Conservation (phyloP, 2,797 vertebrate genomes). For the Acanthornis magna region DNA sequence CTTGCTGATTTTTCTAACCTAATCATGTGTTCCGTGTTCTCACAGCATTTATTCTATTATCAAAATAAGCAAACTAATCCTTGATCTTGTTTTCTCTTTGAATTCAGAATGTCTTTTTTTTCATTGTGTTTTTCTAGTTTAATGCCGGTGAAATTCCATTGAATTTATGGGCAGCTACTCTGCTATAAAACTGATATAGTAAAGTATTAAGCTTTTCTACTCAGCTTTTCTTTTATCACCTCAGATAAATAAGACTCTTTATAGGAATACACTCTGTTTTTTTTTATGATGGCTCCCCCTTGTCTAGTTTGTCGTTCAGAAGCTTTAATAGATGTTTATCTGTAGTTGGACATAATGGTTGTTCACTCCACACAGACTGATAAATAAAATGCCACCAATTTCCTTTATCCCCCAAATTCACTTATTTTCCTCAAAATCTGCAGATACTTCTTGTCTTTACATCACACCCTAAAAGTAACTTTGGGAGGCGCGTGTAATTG, state of each 20-base stretch:
- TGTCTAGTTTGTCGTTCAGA: not conserved
- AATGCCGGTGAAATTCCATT: not conserved
- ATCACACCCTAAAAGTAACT: accelerated
- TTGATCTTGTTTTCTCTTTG: not conserved
- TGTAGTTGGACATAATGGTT: not conserved
- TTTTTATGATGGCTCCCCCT: not conserved
- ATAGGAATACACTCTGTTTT: not conserved
- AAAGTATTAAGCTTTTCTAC: not conserved
- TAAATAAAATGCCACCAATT: not conserved
- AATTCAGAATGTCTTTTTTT: not conserved
- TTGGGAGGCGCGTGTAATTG: not conserved
- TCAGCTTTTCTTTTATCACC: conserved; percentile 18
- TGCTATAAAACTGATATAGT: not conserved
- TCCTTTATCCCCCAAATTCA: not conserved
- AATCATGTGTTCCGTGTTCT: not conserved
- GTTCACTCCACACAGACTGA: not conserved
- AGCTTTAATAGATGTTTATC: not conserved
- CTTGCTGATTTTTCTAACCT: not conserved
- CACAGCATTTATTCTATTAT: not conserved
- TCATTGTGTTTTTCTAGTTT: not conserved
- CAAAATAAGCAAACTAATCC: not conserved
- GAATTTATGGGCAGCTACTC: not conserved
- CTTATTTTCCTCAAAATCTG: not conserved
- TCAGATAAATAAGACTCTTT: conserved; percentile 19
- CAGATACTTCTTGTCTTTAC: not conserved